A percentile compares a stretch with the other conserved stretches of the same genome.
phyloP scores from a whole-genome alignment of 2,888 invertebrate species.

The Aphidius colemani region DNA sequence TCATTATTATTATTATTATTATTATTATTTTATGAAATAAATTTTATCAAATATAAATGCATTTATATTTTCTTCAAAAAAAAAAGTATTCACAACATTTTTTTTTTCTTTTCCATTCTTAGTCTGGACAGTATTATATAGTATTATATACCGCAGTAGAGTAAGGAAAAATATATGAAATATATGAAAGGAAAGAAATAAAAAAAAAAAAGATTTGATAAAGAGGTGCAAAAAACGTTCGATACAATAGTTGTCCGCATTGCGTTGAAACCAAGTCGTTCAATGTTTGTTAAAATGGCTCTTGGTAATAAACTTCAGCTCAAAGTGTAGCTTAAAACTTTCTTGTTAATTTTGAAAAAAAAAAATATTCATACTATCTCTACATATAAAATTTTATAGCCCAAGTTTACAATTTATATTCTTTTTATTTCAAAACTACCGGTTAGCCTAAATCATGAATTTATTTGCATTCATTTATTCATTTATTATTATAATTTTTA shows the following conservation, averaged over 20 bases:
- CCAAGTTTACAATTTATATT: background rate
- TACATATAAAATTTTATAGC: no score
- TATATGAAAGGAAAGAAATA: background rate
- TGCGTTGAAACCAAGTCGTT: conserved; percentile 17
- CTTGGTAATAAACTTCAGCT: background rate
- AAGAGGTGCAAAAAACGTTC: conserved; percentile 20
- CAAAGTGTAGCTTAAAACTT: background rate
- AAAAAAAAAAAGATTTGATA: background rate
- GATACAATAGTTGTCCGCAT: conserved; percentile 24
- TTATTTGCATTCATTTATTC: no score
- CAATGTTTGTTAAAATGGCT: background rate
- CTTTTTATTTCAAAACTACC: no score
- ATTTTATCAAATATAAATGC: no score
- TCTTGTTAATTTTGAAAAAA: conserved; percentile 17
- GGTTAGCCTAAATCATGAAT: no score
- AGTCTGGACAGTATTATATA: background rate
- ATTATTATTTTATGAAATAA: no score
- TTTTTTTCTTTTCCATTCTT: no score
- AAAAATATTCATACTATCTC: no score
- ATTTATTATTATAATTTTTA: no score
- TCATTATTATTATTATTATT: no score
- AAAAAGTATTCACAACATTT: no score
- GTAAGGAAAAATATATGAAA: conserved; percentile 15
- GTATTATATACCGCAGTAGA: conserved; percentile 8
- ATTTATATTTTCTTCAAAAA: no score